These are phyloP conservation scores for Typhlichthys eigenmanni DNA, from an alignment of 2,797 vertebrate genomes.

Conservation along the genomic window DNA sequence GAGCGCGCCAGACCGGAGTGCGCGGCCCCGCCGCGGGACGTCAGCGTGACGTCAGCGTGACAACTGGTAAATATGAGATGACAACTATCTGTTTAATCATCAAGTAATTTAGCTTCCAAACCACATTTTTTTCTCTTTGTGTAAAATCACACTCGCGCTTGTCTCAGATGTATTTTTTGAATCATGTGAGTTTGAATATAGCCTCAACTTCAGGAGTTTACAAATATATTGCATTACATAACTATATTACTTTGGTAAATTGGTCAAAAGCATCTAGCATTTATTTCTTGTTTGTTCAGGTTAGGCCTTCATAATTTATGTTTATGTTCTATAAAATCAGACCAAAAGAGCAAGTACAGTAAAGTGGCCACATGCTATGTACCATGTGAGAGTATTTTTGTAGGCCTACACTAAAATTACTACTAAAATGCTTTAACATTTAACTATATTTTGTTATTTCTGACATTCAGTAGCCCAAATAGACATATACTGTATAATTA, in stretches of 20 bases:
- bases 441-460: too few species aligned
- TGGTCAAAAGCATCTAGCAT: conserved; percentile 8
- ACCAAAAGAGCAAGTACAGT: too few species aligned
- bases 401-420: too few species aligned
- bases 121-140: conserved; percentile 31
- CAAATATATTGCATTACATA: too few species aligned
- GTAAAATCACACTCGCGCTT: conserved; percentile 40
- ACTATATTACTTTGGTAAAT: conserved; percentile 14
- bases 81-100: conserved; percentile 25
- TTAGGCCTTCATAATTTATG: not conserved
- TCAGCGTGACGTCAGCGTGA: too few species aligned
- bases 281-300: not conserved
- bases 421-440: too few species aligned
- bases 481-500: too few species aligned
- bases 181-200: conserved; percentile 47
- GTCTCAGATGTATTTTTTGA: conserved; percentile 46
- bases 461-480: too few species aligned
- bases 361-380: too few species aligned
- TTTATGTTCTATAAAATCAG: conserved; percentile 9
- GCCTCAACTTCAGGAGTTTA: conserved; percentile 5
- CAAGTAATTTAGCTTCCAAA: conserved; percentile 46
- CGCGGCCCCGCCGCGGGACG: too few species aligned
- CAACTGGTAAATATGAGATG: conserved; percentile 21
- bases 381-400: too few species aligned
- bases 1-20: too few species aligned